A percentile compares a stretch with the other conserved stretches of the same genome.
Evolutionary conservation across 2,797 vertebrate species (phyloP).

Genomic region (Hippopotamyrus pictus): DNA sequence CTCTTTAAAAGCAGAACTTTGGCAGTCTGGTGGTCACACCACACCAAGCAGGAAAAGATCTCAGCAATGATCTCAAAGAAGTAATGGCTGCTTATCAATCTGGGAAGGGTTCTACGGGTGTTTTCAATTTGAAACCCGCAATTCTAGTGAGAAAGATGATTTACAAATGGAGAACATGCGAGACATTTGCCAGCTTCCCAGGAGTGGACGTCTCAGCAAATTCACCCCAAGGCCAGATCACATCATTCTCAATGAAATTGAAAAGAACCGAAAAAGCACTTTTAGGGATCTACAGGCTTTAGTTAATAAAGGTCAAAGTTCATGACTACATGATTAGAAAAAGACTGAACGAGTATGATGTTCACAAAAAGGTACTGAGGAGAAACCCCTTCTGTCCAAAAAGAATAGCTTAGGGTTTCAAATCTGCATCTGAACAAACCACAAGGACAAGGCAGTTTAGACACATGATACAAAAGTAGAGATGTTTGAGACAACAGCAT

Average conservation of each 20-base stretch:
- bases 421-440: not conserved
- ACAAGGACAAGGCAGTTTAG: not conserved
- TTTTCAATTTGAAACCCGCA: not conserved
- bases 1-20: not conserved
- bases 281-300: not conserved
- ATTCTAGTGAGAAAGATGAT: not conserved
- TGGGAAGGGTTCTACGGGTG: not conserved
- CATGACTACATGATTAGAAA: not conserved
- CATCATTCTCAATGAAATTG: not conserved
- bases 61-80: not conserved
- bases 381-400: not conserved
- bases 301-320: not conserved
- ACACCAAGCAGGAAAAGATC: not conserved
- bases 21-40: not conserved
- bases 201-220: not conserved
- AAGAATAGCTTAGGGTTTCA: not conserved
- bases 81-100: not conserved
- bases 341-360: not conserved
- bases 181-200: not conserved
- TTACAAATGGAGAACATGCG: not conserved
- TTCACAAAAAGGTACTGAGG: not conserved
- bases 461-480: not conserved
- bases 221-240: not conserved
- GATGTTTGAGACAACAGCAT: not conserved
- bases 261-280: not conserved